phyloP scores from a whole-genome alignment of 2,113 vertebrate genomes.

The Pollachius pollachius region DNA sequence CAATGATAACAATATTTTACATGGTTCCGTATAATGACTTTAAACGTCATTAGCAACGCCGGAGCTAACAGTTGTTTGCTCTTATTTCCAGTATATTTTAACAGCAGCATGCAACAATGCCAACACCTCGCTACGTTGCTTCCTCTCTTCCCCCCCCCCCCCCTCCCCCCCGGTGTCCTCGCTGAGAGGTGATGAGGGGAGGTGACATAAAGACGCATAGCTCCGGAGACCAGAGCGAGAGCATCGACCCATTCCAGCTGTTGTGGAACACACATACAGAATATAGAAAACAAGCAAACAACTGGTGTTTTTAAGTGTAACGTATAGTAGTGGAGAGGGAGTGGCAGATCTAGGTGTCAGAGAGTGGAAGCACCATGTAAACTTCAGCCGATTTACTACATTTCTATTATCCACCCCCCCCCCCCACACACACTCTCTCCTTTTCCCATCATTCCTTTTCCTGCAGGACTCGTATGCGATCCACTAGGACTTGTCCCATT shows the following conservation, averaged over 20 bases:
- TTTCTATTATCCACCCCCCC: neutral
- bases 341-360: neutral
- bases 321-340: constrained; percentile 21
- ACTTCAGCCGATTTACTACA: neutral
- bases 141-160: constrained; percentile 1
- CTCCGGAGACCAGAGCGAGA: constrained; percentile 33
- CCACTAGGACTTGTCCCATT: neutral
- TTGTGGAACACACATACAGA: constrained; percentile 54
- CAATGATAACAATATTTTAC: constrained; percentile 28
- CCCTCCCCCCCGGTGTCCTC: constrained; percentile 2
- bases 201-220: neutral
- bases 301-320: constrained; percentile 30
- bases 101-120: constrained; percentile 24
- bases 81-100: constrained; percentile 14
- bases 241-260: constrained; percentile 50
- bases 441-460: neutral
- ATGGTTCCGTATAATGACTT: neutral
- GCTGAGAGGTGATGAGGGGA: constrained; percentile 3
- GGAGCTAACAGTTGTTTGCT: constrained; percentile 32
- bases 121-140: constrained; percentile 32
- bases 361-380: constrained; percentile 18
- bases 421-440: constrained; percentile 7
- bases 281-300: constrained; percentile 48
- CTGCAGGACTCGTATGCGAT: no score
- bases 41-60: neutral